Conservation (phyloP, 2,797 vertebrate species). For the Coccyzus lansbergi region DNA sequence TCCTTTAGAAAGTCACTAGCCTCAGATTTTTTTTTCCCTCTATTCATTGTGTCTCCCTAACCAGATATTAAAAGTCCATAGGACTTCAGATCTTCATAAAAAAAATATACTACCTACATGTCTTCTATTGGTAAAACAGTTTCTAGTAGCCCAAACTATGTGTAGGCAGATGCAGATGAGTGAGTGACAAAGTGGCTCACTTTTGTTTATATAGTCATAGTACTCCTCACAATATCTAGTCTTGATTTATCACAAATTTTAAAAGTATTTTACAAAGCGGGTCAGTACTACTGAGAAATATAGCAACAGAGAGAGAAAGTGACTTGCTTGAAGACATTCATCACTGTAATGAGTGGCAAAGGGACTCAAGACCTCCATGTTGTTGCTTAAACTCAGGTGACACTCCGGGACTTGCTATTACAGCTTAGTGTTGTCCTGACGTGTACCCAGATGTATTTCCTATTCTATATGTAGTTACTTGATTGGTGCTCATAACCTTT, state of each 20-base stretch:
- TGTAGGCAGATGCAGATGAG: not conserved
- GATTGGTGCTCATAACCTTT: not conserved
- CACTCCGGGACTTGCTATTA: not conserved
- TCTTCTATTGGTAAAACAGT: not conserved
- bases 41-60: not conserved
- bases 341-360: fast-evolving
- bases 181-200: not conserved
- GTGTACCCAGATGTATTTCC: not conserved
- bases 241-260: not conserved
- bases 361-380: not conserved
- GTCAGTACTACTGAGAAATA: not conserved
- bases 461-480: not conserved
- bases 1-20: not conserved
- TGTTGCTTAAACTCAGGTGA: not conserved
- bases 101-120: not conserved
- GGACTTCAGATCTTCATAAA: not conserved
- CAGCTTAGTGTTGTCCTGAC: not conserved
- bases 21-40: not conserved
- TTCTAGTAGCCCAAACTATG: not conserved
- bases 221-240: not conserved
- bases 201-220: not conserved
- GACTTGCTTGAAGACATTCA: not conserved
- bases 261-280: not conserved
- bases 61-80: not conserved
- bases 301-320: not conserved